Percentiles rank a stretch among this genome's conserved stretches.
These are phyloP conservation scores for Bicyclus anynana DNA, from an alignment of 1,140 invertebrate species.

Conservation along the genomic window DNA sequence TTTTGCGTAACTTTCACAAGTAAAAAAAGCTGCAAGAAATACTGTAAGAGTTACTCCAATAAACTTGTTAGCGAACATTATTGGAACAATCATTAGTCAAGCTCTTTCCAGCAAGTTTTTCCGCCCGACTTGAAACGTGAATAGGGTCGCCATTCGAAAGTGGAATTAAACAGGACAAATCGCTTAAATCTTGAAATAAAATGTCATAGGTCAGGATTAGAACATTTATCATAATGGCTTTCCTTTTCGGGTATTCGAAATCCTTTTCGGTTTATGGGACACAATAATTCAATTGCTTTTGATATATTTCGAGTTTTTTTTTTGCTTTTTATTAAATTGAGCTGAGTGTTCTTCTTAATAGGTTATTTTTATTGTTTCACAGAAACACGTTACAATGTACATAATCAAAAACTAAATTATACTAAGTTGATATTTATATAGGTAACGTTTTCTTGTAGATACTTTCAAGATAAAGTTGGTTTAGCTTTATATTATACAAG, in stretches of 20 bases:
- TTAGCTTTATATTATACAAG: no score
- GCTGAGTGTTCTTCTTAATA: no score
- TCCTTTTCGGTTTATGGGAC: no score
- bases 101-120: slow-evolving; percentile 28
- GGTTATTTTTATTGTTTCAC: no score
- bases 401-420: no score
- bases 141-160: background rate
- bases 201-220: background rate
- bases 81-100: slow-evolving; percentile 34
- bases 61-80: slow-evolving; percentile 19
- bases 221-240: background rate
- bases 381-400: no score
- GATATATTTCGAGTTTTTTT: no score
- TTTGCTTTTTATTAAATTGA: no score
- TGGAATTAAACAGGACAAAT: background rate
- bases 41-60: background rate
- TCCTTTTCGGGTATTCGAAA: background rate
- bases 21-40: background rate
- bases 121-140: slow-evolving; percentile 2
- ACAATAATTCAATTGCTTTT: no score
- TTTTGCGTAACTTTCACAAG: background rate
- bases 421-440: no score
- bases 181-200: background rate
- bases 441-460: no score
- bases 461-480: no score